Evolutionary conservation across 2,113 vertebrate species (phyloP).

Genomic region (Sphaerodactylus townsendi): DNA sequence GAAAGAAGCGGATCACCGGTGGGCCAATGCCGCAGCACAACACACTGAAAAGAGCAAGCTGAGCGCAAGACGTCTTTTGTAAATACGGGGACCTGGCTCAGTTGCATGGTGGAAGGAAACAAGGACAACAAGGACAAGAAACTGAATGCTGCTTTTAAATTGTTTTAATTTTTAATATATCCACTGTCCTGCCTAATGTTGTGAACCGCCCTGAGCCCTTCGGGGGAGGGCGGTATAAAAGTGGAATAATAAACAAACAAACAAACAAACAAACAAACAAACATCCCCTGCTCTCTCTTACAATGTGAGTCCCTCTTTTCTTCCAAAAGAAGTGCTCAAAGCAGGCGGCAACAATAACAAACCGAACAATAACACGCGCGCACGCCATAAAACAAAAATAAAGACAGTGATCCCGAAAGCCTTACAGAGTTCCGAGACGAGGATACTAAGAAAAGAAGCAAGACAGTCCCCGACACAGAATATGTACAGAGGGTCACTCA

Average conservation of each 20-base stretch:
- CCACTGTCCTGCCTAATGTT: too few species aligned
- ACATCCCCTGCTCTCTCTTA: not conserved
- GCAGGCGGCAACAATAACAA: not conserved
- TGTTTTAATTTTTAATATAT: too few species aligned
- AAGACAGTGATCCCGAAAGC: too few species aligned
- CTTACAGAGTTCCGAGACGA: not conserved
- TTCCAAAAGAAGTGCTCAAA: not conserved
- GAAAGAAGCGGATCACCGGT: not conserved
- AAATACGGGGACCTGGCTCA: not conserved
- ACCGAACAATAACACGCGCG: not conserved
- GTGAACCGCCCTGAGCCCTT: too few species aligned
- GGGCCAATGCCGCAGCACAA: not conserved
- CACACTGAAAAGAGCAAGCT: not conserved
- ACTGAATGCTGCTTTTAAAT: too few species aligned
- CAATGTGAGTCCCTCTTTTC: not conserved
- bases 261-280: too few species aligned
- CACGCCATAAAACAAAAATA: not conserved
- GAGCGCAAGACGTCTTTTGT: accelerated
- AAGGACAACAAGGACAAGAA: too few species aligned
- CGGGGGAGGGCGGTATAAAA: too few species aligned
- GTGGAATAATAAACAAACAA: too few species aligned
- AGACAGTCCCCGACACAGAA: not conserved
- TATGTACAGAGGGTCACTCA: not conserved
- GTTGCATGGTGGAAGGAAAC: not conserved
- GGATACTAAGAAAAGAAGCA: not conserved